Base-by-base conservation (phyloP, 2,113 vertebrate species). In the Mustela lutreola region DNA sequence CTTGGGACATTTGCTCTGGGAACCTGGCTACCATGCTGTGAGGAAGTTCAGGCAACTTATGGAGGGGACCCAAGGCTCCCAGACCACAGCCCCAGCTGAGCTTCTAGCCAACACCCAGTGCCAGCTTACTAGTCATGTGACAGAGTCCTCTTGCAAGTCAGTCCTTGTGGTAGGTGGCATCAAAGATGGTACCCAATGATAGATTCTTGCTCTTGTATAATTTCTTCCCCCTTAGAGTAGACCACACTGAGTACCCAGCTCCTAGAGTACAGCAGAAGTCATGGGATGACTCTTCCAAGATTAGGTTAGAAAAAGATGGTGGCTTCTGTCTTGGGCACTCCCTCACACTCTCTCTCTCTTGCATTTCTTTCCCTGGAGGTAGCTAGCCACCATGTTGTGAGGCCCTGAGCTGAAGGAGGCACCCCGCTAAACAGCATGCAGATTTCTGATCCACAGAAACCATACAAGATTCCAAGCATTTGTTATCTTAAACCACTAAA, bases 391-490 rank as follows among this genome's bases (percentile, higher is more conserved):
- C 45, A 36, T 19, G 33, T 81, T 76, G 36, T 56, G 26, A 94
- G 70, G 60, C 53, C 45, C 31, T 65, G 42, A 75, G 73, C 48
- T 94, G 45, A 86, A 79, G 50, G 65, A 89, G 56, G n/a, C 71
- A 89, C 36, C 50, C 42, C 36, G 42, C 70, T 83, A 42, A 80
- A 92, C 5, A 18, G 42, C 53, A 79, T n/a, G 53, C 60, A 6
- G 21, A 97, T 76, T 90, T 97, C 81, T 71, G 80, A 45, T 26
- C 62, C 45, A 87, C 50, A 73, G 80, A 86, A 96, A 71, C 11
- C 45, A 10, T 76, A 62, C 76, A 36, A 63, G n/a, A 70, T 76
- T 81, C 80, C 42, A 67, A 76, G n/a, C 26, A 8, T 65, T 70
- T 60, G 63, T 81, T 71, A 73, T 93, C 80, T 86, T 85, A 75